phyloP scores from a whole-genome alignment of 2,888 invertebrate genomes.

The Euplexia lucipara region DNA sequence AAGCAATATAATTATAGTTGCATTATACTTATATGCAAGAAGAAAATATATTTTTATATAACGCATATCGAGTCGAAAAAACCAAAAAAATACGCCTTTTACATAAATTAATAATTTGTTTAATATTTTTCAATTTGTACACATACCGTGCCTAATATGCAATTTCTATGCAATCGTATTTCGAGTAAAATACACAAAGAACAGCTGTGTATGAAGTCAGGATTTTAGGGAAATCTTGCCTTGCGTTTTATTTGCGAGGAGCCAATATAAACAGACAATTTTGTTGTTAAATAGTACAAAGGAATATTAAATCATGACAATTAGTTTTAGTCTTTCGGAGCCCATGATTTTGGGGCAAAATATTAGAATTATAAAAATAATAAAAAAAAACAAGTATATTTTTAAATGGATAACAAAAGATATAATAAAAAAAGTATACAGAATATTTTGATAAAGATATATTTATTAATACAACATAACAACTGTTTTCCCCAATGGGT shows the following conservation, averaged over 20 bases:
- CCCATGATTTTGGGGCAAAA: neutral
- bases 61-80: neutral
- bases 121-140: slow-evolving; percentile 1
- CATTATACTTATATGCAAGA: neutral
- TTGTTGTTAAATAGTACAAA: neutral
- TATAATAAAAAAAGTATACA: too few relatives aligned
- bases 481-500: too few relatives aligned
- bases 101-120: slow-evolving; percentile 4
- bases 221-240: neutral
- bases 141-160: neutral
- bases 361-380: too few relatives aligned
- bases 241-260: slow-evolving; percentile 8
- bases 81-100: neutral
- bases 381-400: too few relatives aligned
- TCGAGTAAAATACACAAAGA: neutral
- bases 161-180: slow-evolving; percentile 37
- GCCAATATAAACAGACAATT: neutral
- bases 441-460: too few relatives aligned
- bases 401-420: too few relatives aligned
- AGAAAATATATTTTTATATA: slow-evolving; percentile 30
- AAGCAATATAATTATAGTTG: slow-evolving; percentile 12
- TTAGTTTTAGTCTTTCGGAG: neutral
- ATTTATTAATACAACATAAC: too few relatives aligned
- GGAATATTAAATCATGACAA: neutral
- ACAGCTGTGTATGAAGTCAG: neutral